Evolutionary conservation across 2,797 vertebrate species (phyloP), one percentile per base, ranked within the genome.

Genomic region (Pangasius larnaudii): DNA sequence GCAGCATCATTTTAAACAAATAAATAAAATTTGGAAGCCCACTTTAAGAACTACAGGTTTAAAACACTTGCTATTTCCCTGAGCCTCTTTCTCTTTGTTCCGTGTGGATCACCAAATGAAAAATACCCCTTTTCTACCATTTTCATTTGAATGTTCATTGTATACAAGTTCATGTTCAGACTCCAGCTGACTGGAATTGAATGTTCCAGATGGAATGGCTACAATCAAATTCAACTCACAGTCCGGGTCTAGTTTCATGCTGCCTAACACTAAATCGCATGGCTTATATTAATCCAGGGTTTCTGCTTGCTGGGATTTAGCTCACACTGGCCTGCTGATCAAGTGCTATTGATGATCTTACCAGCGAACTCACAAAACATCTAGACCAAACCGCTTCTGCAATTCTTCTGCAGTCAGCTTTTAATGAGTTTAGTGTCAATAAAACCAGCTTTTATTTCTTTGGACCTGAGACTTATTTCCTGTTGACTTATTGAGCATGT

Each of bases 171-270:
- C 36, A 56, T 49, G 82, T 6, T 33, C 67, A 74, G 65, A 19
- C 69, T 84, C 67, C 33, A 86, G 77, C 67, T 67, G 74, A 88
- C 85, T 30, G 30, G 69, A 89, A 87, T 46, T 71, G n/a, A 83
- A 88, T 75, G 67, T 86, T 79, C 39, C n/a, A 65, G 59, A 81
- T n/a, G 24, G 65, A 91, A 86, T 88, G 71, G 53, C 5, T 14
- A n/a, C 18, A 74, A 75, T 84, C 59, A 33, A 61, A 86, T 89
- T 88, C 42, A 24, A 51, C 14, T 86, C 65, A 87, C 89, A 83
- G 61, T 71, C 65, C 19, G 22, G 27, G 24, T 61, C 56, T 85
- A 59, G 39, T 59, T 36, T 58, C 51, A 58, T 58, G 53, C 77
- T 24, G 4, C 22, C 13, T 22, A 19, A 24, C 14, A 30, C 51